These are phyloP conservation scores for Tanypteryx hageni DNA, from an alignment of 2,888 invertebrate species.

Conservation along the genomic window DNA sequence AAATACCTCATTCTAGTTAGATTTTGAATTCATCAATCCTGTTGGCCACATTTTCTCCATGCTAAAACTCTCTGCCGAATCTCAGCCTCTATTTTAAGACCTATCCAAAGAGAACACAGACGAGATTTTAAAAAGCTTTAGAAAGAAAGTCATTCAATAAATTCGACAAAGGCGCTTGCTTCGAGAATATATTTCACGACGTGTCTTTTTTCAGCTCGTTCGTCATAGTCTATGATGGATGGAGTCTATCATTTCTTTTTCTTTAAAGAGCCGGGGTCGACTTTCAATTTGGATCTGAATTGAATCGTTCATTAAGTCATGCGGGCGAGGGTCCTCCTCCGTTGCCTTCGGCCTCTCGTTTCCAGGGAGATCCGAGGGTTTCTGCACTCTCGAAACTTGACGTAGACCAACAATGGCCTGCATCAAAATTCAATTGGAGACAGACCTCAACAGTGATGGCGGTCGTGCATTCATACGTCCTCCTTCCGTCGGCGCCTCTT, in stretches of 20 bases:
- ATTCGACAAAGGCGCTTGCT: background rate
- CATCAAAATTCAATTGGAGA: slow-evolving; percentile 4
- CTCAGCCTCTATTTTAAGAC: no score
- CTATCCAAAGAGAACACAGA: no score
- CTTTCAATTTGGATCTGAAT: background rate
- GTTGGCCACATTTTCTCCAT: no score
- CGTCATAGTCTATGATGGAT: background rate
- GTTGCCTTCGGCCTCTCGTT: background rate
- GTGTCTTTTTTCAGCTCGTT: background rate
- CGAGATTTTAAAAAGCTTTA: background rate
- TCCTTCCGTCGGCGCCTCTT: background rate
- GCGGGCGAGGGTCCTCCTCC: background rate
- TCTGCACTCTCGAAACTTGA: background rate
- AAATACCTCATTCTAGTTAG: no score
- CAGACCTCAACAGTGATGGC: background rate
- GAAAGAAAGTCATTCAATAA: background rate
- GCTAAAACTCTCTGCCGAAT: no score
- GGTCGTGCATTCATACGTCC: background rate
- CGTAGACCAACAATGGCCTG: background rate
- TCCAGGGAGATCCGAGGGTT: background rate
- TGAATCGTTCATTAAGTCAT: slow-evolving; percentile 22
- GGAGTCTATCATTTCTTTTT: background rate
- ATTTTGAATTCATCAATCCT: no score
- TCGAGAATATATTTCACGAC: background rate
- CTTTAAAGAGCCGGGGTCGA: background rate